Conservation (phyloP, 2,888 invertebrate species). For the Drosophila affinis region DNA sequence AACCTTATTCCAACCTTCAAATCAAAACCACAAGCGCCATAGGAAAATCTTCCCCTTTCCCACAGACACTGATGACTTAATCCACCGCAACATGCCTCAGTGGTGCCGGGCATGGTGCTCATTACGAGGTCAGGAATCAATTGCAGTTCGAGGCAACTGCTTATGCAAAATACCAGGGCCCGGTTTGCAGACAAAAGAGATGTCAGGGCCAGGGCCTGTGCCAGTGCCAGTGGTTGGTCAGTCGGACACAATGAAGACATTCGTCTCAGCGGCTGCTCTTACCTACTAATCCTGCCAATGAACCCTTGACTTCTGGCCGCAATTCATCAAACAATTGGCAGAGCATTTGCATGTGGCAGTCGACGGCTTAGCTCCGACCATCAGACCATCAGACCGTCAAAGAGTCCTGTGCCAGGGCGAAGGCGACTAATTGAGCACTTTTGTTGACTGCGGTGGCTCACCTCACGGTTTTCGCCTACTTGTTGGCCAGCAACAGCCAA, state of each 20-base stretch:
- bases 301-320: slow-evolving; percentile 73
- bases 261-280: slow-evolving; percentile 50
- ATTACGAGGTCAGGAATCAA: slow-evolving; percentile 75
- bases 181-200: slow-evolving; percentile 46
- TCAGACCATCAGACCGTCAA: slow-evolving; percentile 1
- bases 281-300: slow-evolving; percentile 65
- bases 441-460: slow-evolving; percentile 61
- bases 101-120: slow-evolving; percentile 46
- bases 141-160: slow-evolving; percentile 57
- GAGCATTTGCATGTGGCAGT: slow-evolving; percentile 63
- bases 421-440: slow-evolving; percentile 74
- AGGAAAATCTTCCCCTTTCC: slow-evolving; percentile 11
- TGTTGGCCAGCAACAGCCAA: slow-evolving; percentile 41
- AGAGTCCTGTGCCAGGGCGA: slow-evolving; percentile 53
- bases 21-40: slow-evolving; percentile 23
- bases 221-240: background rate
- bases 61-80: slow-evolving; percentile 63
- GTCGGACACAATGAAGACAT: slow-evolving; percentile 66
- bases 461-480: slow-evolving; percentile 67
- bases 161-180: slow-evolving; percentile 62
- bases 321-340: slow-evolving; percentile 78
- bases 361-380: slow-evolving; percentile 28
- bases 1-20: slow-evolving; percentile 34
- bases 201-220: slow-evolving; percentile 5
- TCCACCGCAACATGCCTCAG: slow-evolving; percentile 61